phyloP scores from a whole-genome alignment of 2,888 invertebrate species.

The Plebejus melissa region DNA sequence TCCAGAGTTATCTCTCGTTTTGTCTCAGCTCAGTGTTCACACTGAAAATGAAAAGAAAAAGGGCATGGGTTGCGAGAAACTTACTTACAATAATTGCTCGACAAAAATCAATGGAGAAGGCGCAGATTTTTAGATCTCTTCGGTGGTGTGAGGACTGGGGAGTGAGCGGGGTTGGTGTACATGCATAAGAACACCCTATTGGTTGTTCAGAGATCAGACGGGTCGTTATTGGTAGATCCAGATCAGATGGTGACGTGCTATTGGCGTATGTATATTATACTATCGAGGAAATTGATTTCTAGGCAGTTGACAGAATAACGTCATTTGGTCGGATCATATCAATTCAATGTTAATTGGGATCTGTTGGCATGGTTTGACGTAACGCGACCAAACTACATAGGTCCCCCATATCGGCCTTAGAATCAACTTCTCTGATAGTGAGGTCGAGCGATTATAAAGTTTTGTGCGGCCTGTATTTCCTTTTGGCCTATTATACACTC shows the following conservation, averaged over 20 bases:
- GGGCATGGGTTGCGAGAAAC: neutral
- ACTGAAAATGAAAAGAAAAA: neutral
- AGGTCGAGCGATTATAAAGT: neutral
- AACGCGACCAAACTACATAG: too few relatives aligned
- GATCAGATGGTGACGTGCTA: neutral
- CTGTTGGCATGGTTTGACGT: too few relatives aligned
- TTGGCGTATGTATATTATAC: neutral
- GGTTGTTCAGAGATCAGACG: neutral
- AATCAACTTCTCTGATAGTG: neutral
- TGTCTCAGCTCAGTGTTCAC: neutral
- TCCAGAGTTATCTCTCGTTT: neutral
- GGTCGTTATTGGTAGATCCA: too few relatives aligned
- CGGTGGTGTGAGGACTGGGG: neutral
- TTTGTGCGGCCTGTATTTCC: neutral
- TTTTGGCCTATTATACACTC: neutral
- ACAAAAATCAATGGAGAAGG: neutral
- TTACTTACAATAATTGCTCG: neutral
- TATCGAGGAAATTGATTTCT: too few relatives aligned
- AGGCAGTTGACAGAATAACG: too few relatives aligned
- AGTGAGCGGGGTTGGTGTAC: neutral
- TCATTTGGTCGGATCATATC: too few relatives aligned
- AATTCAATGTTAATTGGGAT: too few relatives aligned
- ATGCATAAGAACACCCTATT: neutral
- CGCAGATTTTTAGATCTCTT: neutral
- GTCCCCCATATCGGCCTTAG: too few relatives aligned